Conservation (phyloP, 2,113 vertebrate genomes). For the Zosterops pallidus region DNA sequence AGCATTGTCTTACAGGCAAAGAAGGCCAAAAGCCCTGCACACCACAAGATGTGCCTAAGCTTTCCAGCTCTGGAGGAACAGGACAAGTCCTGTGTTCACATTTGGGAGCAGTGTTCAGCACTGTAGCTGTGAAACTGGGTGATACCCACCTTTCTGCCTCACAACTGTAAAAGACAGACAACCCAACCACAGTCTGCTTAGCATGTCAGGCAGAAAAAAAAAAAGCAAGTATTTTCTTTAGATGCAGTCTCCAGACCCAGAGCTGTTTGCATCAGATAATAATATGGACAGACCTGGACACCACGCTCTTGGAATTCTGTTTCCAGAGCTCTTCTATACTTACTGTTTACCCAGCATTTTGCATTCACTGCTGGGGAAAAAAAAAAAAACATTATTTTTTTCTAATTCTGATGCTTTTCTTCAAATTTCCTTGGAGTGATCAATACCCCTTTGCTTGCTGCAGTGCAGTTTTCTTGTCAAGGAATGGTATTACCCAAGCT, state of each 20-base stretch:
- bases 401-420: conserved; percentile 1
- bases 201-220: not conserved
- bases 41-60: not conserved
- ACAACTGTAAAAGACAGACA: not conserved
- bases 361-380: not conserved
- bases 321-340: not conserved
- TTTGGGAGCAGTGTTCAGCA: not conserved
- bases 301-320: not conserved
- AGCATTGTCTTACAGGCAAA: not conserved
- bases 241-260: not conserved
- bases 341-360: not conserved
- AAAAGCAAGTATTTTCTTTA: not conserved
- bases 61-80: not conserved
- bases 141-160: not conserved
- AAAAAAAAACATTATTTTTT: not conserved
- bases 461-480: not conserved
- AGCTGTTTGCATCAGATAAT: not conserved
- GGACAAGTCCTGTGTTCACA: not conserved
- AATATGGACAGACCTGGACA: not conserved
- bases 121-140: not conserved
- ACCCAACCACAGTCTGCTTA: not conserved
- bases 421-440: not conserved
- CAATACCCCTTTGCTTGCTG: not conserved
- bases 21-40: not conserved
- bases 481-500: not conserved